phyloP scores from a whole-genome alignment of 2,113 vertebrate genomes.

The Cryptoleucopteryx plumbea region DNA sequence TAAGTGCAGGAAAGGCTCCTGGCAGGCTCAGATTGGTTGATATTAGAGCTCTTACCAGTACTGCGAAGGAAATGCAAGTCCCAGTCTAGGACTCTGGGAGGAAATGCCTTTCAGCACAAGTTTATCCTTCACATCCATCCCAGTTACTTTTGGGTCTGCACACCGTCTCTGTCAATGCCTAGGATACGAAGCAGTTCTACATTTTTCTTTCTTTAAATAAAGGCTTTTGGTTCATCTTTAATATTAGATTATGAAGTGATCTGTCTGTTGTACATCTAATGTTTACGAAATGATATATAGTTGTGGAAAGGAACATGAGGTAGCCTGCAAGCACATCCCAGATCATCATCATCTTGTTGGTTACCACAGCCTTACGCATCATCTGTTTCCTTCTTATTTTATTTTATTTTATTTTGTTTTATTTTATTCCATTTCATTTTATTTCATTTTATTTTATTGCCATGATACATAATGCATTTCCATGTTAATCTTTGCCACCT shows the following conservation, averaged over 20 bases:
- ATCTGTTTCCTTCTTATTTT: not conserved
- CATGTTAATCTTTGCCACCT: not conserved
- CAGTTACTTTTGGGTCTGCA: not conserved
- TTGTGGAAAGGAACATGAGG: not conserved
- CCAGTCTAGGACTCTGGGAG: not conserved
- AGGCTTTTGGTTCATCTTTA: conserved; percentile 32
- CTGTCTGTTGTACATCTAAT: not conserved
- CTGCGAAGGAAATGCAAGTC: not conserved
- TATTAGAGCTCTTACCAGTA: not conserved
- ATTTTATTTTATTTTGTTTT: not conserved
- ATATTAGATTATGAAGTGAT: not conserved
- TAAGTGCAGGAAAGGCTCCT: not conserved
- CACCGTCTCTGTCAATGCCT: not conserved
- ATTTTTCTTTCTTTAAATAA: not conserved
- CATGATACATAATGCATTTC: not conserved
- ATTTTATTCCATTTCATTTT: too few species aligned
- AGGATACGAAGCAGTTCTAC: not conserved
- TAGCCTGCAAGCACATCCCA: not conserved
- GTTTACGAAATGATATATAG: not conserved
- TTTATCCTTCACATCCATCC: not conserved
- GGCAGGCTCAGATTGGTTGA: not conserved
- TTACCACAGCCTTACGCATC: not conserved
- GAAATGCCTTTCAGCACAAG: not conserved
- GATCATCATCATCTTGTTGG: not conserved
- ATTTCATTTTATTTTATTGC: not conserved